Evolutionary conservation across 2,888 invertebrate species (phyloP).

Genomic region (Volucella inanis): DNA sequence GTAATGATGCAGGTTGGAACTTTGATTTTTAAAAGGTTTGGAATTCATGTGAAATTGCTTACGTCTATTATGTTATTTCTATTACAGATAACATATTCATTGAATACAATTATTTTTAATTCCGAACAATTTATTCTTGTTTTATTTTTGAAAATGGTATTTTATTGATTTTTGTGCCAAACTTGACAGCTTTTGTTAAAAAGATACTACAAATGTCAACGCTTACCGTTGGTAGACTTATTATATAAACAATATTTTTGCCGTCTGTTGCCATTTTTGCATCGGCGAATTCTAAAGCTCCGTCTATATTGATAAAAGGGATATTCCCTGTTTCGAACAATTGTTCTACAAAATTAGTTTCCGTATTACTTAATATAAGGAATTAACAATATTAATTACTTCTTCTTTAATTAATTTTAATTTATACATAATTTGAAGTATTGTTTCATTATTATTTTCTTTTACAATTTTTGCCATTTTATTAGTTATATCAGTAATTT

Average conservation of each 20-base stretch:
- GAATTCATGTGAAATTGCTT: constrained; percentile 53
- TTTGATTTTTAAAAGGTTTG: constrained; percentile 46
- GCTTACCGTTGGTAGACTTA: too few relatives aligned
- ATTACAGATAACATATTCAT: constrained; percentile 47
- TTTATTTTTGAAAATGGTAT: constrained; percentile 16
- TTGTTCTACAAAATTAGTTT: constrained; percentile 63
- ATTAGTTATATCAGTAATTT: constrained; percentile 50
- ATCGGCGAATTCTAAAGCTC: too few relatives aligned
- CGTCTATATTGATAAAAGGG: constrained; percentile 51
- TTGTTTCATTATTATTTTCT: constrained; percentile 36
- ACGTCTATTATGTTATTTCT: constrained; percentile 55
- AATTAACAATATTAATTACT: constrained; percentile 68
- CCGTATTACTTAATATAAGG: constrained; percentile 65
- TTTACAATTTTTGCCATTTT: constrained; percentile 31
- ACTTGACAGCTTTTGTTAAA: too few relatives aligned
- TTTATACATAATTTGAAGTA: constrained; percentile 55
- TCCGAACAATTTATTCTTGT: constrained; percentile 33
- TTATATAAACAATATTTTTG: too few relatives aligned
- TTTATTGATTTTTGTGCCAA: constrained; percentile 8
- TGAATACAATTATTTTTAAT: constrained; percentile 48
- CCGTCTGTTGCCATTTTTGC: too few relatives aligned
- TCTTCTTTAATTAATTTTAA: constrained; percentile 66
- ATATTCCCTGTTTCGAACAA: constrained; percentile 67
- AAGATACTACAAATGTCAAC: too few relatives aligned
- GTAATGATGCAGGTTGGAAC: constrained; percentile 32